These are phyloP conservation scores for Heliconius nattereri DNA, from an alignment of 1,140 invertebrate genomes.

Conservation along the genomic window DNA sequence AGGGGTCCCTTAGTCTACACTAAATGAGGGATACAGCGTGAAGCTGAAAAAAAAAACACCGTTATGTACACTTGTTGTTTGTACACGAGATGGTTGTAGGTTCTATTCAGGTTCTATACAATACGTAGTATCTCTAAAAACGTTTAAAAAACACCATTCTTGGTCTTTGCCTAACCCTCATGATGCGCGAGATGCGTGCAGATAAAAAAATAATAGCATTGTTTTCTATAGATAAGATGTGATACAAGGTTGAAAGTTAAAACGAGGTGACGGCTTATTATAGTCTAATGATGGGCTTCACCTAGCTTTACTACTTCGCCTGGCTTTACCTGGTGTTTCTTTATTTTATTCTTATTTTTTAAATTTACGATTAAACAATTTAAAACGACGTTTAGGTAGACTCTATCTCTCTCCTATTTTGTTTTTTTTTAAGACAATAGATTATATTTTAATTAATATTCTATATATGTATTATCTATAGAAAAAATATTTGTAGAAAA, in stretches of 20 bases:
- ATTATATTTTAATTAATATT: too few relatives aligned
- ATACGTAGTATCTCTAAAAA: too few relatives aligned
- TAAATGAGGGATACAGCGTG: too few relatives aligned
- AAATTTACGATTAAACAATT: not conserved
- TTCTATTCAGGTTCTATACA: too few relatives aligned
- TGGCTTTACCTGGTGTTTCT: too few relatives aligned
- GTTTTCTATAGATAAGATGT: slow-evolving; percentile 1
- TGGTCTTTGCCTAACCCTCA: not conserved
- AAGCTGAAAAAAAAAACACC: too few relatives aligned
- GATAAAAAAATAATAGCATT: slow-evolving; percentile 1
- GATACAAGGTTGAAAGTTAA: slow-evolving; percentile 12
- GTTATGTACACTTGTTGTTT: too few relatives aligned
- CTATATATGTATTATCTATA: too few relatives aligned
- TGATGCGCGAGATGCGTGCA: not conserved
- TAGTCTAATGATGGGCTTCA: not conserved
- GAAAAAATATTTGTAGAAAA: not conserved
- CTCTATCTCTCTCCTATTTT: too few relatives aligned
- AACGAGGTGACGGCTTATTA: slow-evolving; percentile 9
- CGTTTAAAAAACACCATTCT: too few relatives aligned
- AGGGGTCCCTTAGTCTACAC: too few relatives aligned
- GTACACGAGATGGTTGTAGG: not conserved
- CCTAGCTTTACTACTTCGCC: not conserved
- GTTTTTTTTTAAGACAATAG: too few relatives aligned
- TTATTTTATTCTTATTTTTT: not conserved
- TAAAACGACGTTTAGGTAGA: not conserved